Base-by-base conservation (phyloP, 2,113 vertebrate genomes). In the Lepisosteus oculatus region DNA sequence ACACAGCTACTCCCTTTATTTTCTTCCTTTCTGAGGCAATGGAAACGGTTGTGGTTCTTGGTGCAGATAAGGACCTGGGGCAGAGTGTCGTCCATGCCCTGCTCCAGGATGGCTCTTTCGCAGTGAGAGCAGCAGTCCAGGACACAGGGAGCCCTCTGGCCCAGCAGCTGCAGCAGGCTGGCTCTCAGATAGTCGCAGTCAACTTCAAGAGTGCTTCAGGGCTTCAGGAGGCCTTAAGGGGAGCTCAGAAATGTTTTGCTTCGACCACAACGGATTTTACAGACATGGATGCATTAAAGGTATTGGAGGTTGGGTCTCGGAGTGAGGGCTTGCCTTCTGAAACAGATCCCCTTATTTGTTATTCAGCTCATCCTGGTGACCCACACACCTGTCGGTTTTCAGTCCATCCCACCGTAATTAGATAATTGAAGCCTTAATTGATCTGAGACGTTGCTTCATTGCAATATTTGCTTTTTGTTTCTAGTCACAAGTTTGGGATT, bases 71-170 rank as follows among this genome's bases (percentile, higher is more conserved):
- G 17, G 14, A 61, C 6, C 54, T 51, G 15, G 72, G 67, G 7
- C 63, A 45, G 64, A 17, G 17, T 8, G 47, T 77, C 54, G 68
- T 63, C 2, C 13, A 68, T 7, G 51, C 68, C 42, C 68, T 71
- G 68, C 68, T 74, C 54, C 64, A 63, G 17, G 65, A 71, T 56
- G 72, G 73, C 8, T 6, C 7, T 4, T 74, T 70, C 64, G 42
- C 14, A 8, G 63, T 64, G 45, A 43, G 71, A 0, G 42, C 55
- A 3, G 56, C 41, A 11, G 43, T 57, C 13, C 2, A 2, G 7
- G 61, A 42, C 0, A 1, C 0, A 17, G 51, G 62, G 63, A 45
- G 63, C 72, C 59, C 43, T 0, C 0, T 12, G 0, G 8, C 55
- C 13, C 64, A 68, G 43, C 54, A 55, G 11, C 66, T 65, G 54